Evolutionary conservation across 1,140 invertebrate genomes (phyloP).

Genomic region (Drosophila burlai): DNA sequence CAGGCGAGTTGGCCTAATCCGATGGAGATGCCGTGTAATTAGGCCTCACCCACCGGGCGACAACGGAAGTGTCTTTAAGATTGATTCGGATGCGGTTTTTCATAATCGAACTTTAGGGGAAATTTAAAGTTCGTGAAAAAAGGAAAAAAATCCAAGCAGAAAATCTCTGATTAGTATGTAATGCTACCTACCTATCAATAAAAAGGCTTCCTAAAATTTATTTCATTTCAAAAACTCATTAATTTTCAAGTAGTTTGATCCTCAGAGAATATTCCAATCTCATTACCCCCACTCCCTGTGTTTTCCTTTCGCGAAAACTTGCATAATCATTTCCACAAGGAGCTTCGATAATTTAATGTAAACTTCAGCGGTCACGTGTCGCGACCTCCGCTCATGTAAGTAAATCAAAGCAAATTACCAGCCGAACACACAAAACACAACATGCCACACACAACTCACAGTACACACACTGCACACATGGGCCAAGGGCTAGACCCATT

Average conservation of each 20-base stretch:
- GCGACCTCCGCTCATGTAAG: conserved; percentile 48
- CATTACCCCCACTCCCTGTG: conserved; percentile 15
- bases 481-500: conserved; percentile 37
- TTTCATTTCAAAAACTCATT: conserved; percentile 17
- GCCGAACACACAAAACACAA: conserved; percentile 39
- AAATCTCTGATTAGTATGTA: background rate
- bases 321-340: conserved; percentile 47
- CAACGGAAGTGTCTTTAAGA: conserved; percentile 37
- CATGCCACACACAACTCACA: conserved; percentile 18
- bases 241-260: conserved; percentile 8
- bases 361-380: conserved; percentile 78
- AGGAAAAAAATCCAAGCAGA: background rate
- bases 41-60: conserved; percentile 27
- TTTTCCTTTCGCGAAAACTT: conserved; percentile 51
- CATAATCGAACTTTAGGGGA: background rate
- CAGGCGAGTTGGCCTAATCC: conserved; percentile 76
- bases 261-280: conserved; percentile 26
- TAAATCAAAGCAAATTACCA: conserved; percentile 76
- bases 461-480: conserved; percentile 38
- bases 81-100: conserved; percentile 24
- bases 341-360: conserved; percentile 74
- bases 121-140: background rate
- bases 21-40: conserved; percentile 69
- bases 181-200: background rate
- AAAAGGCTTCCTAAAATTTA: background rate